Percentiles rank a stretch among this genome's conserved stretches.
Conservation (phyloP, 1,140 invertebrate species). For the Tribolium castaneum region DNA sequence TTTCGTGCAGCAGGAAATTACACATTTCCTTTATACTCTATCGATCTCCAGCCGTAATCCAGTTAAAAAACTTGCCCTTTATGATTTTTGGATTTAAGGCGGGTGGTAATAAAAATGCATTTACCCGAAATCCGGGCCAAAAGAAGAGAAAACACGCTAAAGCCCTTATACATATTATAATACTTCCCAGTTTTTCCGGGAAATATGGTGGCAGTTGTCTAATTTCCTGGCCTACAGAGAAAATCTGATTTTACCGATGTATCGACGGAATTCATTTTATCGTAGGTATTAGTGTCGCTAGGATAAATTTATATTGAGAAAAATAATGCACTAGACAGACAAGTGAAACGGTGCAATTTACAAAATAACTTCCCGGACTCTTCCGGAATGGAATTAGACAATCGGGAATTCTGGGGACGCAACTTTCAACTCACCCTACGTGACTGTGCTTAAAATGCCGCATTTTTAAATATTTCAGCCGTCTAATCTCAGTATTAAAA, state of each 20-base stretch:
- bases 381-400: background rate
- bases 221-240: background rate
- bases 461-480: constrained; percentile 1
- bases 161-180: background rate
- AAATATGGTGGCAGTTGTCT: background rate
- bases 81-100: background rate
- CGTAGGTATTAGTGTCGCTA: too few species aligned
- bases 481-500: constrained; percentile 11
- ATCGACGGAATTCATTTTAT: too few species aligned
- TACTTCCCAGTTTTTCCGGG: background rate
- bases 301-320: too few species aligned
- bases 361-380: constrained; percentile 16
- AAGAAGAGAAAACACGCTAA: background rate
- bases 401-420: background rate
- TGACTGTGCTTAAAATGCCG: background rate
- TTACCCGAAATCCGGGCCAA: background rate
- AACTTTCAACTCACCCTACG: background rate
- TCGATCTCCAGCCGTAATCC: background rate
- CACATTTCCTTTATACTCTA: constrained; percentile 1
- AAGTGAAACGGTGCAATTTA: constrained; percentile 7
- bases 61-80: background rate
- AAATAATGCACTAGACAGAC: background rate
- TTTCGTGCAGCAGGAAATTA: constrained; percentile 18
- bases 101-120: background rate
- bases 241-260: background rate